These are phyloP conservation scores for Strix uralensis DNA, from an alignment of 2,113 vertebrate genomes.

Conservation along the genomic window DNA sequence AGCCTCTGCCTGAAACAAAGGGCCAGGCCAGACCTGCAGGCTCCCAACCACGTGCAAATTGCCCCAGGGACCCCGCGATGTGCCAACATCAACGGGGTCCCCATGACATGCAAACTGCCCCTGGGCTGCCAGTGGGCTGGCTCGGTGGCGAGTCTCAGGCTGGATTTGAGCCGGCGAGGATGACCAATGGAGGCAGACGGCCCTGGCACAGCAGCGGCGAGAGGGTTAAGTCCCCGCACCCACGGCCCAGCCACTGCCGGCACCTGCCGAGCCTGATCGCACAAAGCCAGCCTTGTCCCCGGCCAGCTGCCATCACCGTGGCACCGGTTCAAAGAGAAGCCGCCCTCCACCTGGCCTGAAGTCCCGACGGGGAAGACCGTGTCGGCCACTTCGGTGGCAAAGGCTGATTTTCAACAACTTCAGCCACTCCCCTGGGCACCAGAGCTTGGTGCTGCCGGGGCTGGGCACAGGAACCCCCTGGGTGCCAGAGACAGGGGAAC, in stretches of 20 bases:
- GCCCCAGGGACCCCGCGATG: not conserved
- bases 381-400: not conserved
- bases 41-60: not conserved
- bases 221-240: not conserved
- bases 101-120: rapidly evolving
- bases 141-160: not conserved
- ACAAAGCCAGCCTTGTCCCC: constrained; percentile 28
- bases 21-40: not conserved
- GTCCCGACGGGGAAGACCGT: not conserved
- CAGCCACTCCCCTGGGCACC: not conserved
- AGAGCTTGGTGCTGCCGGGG: not conserved
- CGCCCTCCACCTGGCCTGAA: not conserved
- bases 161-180: not conserved
- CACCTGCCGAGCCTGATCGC: not conserved
- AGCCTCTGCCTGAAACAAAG: not conserved
- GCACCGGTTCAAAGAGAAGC: not conserved
- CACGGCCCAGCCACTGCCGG: rapidly evolving
- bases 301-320: rapidly evolving
- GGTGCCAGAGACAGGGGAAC: not conserved
- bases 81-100: not conserved
- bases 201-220: rapidly evolving
- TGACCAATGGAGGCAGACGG: not conserved
- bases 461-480: not conserved
- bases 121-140: not conserved
- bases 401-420: not conserved